Conservation (phyloP, 2,797 vertebrate genomes). For the Tangara arthus region DNA sequence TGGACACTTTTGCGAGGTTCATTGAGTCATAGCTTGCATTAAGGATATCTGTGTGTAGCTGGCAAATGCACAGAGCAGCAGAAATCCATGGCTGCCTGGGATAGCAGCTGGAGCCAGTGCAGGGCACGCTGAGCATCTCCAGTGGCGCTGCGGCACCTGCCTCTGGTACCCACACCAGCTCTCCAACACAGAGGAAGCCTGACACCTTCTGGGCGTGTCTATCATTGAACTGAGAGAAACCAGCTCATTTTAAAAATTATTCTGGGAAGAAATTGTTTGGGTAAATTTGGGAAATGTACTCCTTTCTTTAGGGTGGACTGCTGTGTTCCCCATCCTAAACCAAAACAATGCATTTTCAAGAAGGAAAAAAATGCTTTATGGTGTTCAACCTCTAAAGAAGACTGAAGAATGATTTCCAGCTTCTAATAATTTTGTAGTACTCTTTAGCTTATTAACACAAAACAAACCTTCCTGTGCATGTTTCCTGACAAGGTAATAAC, state of each 20-base stretch:
- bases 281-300: background rate
- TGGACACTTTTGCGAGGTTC: background rate
- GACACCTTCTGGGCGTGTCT: background rate
- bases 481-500: background rate
- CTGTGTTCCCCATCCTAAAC: background rate
- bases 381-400: background rate
- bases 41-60: background rate
- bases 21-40: background rate
- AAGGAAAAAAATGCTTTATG: background rate
- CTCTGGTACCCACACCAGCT: background rate
- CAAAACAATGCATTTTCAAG: background rate
- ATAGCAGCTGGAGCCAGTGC: background rate
- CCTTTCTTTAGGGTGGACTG: background rate
- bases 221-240: background rate
- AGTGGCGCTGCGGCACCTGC: rapidly evolving
- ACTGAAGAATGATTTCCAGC: background rate
- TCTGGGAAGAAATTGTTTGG: background rate
- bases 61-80: background rate
- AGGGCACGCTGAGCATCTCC: rapidly evolving
- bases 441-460: background rate
- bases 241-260: background rate
- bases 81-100: background rate
- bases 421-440: background rate
- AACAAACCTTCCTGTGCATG: background rate
- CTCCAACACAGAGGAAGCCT: background rate